Conservation (phyloP, 2,888 invertebrate genomes). For the Heliconius aoede region DNA sequence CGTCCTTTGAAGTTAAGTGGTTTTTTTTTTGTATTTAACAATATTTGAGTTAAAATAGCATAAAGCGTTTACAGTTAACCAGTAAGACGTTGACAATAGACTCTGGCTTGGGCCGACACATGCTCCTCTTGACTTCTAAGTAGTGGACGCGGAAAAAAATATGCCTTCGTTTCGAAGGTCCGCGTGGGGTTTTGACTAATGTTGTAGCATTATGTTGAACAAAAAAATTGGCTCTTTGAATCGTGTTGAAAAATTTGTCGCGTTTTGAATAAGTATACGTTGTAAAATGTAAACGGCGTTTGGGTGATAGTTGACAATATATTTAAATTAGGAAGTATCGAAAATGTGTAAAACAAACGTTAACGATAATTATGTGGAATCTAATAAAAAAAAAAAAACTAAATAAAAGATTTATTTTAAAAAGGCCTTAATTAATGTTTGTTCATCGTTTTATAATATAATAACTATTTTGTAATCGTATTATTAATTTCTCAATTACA, state of each 20-base stretch:
- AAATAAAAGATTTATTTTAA: no score
- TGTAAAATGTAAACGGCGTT: background rate
- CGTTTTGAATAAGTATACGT: background rate
- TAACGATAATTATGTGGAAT: no score
- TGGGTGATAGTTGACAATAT: background rate
- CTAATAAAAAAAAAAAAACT: no score
- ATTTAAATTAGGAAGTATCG: no score
- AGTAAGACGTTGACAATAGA: constrained; percentile 19
- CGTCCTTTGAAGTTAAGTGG: background rate
- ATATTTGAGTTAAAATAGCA: background rate
- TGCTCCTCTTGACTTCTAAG: background rate
- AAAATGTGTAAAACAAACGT: no score
- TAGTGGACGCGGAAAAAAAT: constrained; percentile 26
- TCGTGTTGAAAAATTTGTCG: constrained; percentile 1
- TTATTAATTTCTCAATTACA: background rate
- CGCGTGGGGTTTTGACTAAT: constrained; percentile 6
- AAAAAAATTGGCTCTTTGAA: background rate
- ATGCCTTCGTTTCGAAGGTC: background rate
- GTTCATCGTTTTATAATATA: background rate
- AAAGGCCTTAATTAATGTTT: background rate
- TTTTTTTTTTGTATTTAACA: background rate
- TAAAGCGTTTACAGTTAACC: constrained; percentile 1
- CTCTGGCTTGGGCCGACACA: background rate
- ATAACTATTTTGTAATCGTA: no score
- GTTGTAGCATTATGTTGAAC: constrained; percentile 10